Base-by-base conservation (phyloP, 2,797 vertebrate genomes). In the Lepus oiostolus region DNA sequence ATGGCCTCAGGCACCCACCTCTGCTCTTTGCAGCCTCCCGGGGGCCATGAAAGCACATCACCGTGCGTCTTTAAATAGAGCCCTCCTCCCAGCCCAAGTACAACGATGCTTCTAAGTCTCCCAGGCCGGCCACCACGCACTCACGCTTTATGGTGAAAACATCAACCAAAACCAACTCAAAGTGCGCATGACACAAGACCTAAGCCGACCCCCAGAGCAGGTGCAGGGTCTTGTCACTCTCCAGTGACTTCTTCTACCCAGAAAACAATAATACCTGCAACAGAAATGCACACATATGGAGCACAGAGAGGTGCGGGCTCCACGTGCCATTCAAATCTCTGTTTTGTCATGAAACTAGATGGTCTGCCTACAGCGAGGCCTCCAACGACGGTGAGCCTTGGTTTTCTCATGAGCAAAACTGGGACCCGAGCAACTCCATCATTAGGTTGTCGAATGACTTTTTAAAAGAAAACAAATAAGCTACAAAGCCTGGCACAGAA, bases 271-370 rank as follows among this genome's bases (percentile, higher is more conserved):
- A 24, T 0, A 62, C 0, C 26, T 0, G 28, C 2, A 1, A 38
- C 0, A 30, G 82, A 30, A 79, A 21, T 0, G 13, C 7, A 63
- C 71, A 12, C 0, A 0, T 5, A 7, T 0, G 30, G 30, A 47
- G n/a, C 16, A 47, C 26, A 42, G 28, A 68, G 30, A 67, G 54
- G 50, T 38, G 35, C 1, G 3, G 58, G n/a, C 42, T 75, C 62
- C 63, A 10, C 0, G 2, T 28, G 42, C 62, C 19, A 14, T 16
- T 32, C 35, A 24, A 52, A 28, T 42, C 35, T 92, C 30, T 7
- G 8, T 28, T 75, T 30, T 65, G 35, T 42, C 75, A 35, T 12
- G 8, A 35, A 22, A 47, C n/a, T 14, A 28, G n/a, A 21, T 5
- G 38, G 60, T 11, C 50, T 6, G 68, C 54, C 17, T 30, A 65